Base-by-base conservation (phyloP, 2,888 invertebrate species). In the Sinelater perroti region DNA sequence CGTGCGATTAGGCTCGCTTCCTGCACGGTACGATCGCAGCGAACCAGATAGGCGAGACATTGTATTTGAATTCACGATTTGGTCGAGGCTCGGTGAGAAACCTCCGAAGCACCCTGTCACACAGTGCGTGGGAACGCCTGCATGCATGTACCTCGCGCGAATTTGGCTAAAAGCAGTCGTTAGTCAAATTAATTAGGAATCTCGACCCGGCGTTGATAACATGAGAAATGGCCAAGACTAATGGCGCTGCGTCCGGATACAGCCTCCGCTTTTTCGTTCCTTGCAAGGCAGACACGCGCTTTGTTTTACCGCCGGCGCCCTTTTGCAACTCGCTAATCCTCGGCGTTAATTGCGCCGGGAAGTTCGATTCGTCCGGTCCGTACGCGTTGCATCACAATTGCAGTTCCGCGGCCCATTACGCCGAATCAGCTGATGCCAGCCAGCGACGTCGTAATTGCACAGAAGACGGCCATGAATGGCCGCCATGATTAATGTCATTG, bases 401-500 rank as follows among this genome's bases (percentile, higher is more conserved):
- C 38, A 21, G 24, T 38, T 38, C 38, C 14, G 11, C n/a, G 20
- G 6, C 21, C 13, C 38, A 10, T 36, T 36, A 18, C 36, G 17
- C 17, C 20, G 38, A 38, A 38, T 38, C 38, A 38, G 38, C 38
- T 38, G 38, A 38, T 38, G 38, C 17, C 38, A 38, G 38, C 24
- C 24, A 20, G 38, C 8, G 38, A 38, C 38, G 14, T 38, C 38
- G 38, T 38, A 38, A 38, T 38, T 21, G 38, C 8, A 16, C 24
- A 11, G 21, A 21, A 38, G 38, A 38, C 14, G 24, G 24, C 38
- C 38, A 38, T 38, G 38, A 38, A 38, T 38, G 38, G 38, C 24
- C 24, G 38, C 24, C 10, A 38, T 38, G 38, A 38, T 38, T 38
- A 38, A 38, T 24, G 13, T 38, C 21, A 47, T 47, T 47, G 46